Conservation (phyloP, 2,888 invertebrate genomes). For the Drosophila mayaguana region DNA sequence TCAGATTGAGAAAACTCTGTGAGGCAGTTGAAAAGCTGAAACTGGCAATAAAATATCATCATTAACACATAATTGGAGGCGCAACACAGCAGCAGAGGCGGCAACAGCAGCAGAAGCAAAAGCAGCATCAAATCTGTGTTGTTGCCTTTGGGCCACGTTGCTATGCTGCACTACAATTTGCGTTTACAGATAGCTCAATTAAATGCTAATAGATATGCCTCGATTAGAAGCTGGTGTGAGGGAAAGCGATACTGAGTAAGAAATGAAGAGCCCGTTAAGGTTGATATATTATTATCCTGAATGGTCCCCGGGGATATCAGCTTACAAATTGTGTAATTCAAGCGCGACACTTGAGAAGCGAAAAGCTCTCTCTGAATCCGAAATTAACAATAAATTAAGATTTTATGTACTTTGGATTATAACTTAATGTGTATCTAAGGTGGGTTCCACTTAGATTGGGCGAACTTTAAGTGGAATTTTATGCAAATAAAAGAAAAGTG, state of each 20-base stretch:
- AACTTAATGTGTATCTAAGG: background rate
- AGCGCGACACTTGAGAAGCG: conserved; percentile 5
- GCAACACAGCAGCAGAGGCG: conserved; percentile 8
- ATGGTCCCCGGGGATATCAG: conserved; percentile 24
- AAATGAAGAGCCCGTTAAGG: conserved; percentile 1
- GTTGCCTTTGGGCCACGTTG: conserved; percentile 19
- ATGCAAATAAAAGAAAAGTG: background rate
- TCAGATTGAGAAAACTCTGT: conserved; percentile 40
- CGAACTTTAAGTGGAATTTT: background rate
- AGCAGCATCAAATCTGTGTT: background rate
- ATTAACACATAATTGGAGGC: conserved; percentile 59
- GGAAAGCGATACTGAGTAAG: background rate
- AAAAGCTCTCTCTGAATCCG: conserved; percentile 1
- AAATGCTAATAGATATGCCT: conserved; percentile 47
- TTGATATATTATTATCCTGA: conserved; percentile 33
- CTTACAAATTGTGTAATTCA: conserved; percentile 50
- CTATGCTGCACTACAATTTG: conserved; percentile 1
- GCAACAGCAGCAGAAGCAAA: background rate
- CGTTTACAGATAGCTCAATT: conserved; percentile 45
- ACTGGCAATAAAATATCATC: conserved; percentile 44
- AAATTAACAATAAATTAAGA: conserved; percentile 18
- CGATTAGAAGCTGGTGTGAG: background rate
- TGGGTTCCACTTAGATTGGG: too few relatives aligned
- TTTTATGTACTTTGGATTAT: conserved; percentile 7
- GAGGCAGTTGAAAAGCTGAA: conserved; percentile 27